phyloP scores from a whole-genome alignment of 2,113 vertebrate genomes.

The Limnothrissa miodon region DNA sequence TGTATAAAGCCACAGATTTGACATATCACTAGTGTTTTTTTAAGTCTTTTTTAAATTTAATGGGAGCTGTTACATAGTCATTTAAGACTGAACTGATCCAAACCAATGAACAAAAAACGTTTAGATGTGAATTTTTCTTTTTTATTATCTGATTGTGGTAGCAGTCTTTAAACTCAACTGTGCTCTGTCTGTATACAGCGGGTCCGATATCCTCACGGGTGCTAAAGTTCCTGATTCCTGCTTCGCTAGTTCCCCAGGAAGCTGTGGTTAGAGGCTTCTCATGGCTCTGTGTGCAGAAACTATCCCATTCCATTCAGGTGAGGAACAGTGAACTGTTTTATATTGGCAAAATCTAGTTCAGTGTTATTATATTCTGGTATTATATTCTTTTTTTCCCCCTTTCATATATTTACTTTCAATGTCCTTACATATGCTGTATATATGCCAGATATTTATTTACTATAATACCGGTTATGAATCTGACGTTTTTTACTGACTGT shows the following conservation, averaged over 20 bases:
- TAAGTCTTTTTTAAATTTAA: too few relatives aligned
- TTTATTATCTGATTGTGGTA: neutral
- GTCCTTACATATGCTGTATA: neutral
- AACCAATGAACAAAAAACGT: neutral
- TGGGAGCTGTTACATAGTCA: neutral
- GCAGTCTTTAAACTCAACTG: slow-evolving; percentile 9
- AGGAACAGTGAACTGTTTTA: slow-evolving; percentile 23
- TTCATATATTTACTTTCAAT: neutral
- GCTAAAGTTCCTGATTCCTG: slow-evolving; percentile 85
- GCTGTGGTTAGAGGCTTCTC: slow-evolving; percentile 80
- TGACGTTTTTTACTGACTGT: neutral
- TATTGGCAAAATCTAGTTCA: neutral
- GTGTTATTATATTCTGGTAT: neutral
- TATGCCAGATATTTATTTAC: neutral
- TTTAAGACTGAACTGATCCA: neutral
- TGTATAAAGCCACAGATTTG: too few relatives aligned
- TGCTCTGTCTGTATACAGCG: slow-evolving; percentile 59
- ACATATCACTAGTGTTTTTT: too few relatives aligned
- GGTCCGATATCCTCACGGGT: slow-evolving; percentile 69
- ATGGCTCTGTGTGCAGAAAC: slow-evolving; percentile 80
- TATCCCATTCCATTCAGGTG: slow-evolving; percentile 80
- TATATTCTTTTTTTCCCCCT: neutral
- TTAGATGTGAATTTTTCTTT: neutral
- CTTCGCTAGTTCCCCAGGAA: slow-evolving; percentile 75
- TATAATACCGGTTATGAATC: neutral